These are phyloP conservation scores for Cantharis flavilabris DNA, from an alignment of 2,888 invertebrate species.

Conservation along the genomic window DNA sequence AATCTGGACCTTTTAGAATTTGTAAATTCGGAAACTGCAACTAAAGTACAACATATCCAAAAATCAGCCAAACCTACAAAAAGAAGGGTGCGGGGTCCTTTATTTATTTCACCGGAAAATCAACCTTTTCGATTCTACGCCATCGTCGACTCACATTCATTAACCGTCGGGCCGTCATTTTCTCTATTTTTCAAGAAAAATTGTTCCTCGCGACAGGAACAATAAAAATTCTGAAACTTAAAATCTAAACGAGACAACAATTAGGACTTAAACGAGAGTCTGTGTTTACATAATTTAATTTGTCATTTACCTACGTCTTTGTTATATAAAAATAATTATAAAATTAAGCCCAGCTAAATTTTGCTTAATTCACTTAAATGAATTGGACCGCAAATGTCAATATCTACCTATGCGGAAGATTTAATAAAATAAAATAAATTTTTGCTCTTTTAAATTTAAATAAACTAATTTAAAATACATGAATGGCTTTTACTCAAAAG, in stretches of 20 bases:
- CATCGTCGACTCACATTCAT: not conserved
- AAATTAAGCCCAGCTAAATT: not conserved
- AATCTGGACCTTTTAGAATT: too few species aligned
- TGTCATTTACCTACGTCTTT: not conserved
- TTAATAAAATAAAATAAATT: not conserved
- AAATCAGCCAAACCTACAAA: too few species aligned
- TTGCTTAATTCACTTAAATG: not conserved
- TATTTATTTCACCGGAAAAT: too few species aligned
- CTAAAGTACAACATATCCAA: too few species aligned
- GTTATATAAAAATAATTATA: not conserved
- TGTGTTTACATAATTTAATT: not conserved
- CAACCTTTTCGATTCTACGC: too few species aligned
- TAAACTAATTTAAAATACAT: not conserved
- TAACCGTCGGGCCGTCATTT: not conserved
- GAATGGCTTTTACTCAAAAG: not conserved
- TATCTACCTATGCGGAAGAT: not conserved
- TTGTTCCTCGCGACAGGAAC: too few species aligned
- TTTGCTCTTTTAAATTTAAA: not conserved
- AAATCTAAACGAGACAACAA: not conserved
- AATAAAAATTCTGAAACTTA: not conserved
- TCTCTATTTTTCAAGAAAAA: not conserved
- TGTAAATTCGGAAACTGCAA: too few species aligned
- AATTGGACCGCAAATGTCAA: not conserved
- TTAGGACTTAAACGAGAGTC: not conserved
- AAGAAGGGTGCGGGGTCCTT: too few species aligned